Evolutionary conservation across 1,140 invertebrate genomes (phyloP).

Genomic region (Heliconius congener): DNA sequence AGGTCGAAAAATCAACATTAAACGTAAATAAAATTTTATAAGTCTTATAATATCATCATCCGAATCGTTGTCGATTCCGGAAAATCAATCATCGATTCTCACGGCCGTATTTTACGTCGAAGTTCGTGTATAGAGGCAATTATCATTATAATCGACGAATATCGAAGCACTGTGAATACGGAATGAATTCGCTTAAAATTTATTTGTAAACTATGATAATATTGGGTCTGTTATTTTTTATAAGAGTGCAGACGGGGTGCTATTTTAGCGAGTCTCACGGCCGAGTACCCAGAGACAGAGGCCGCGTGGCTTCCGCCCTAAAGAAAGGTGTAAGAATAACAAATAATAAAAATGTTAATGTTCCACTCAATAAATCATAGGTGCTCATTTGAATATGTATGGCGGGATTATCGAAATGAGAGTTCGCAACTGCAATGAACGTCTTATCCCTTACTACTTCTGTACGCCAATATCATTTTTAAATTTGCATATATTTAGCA

Average conservation of each 20-base stretch:
- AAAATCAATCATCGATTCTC: constrained; percentile 76
- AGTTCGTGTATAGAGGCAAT: constrained; percentile 74
- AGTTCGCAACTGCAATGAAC: constrained; percentile 64
- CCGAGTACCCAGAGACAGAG: constrained; percentile 75
- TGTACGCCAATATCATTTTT: constrained; percentile 53
- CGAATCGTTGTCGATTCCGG: constrained; percentile 51
- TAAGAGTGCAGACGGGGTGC: constrained; percentile 48
- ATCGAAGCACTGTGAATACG: constrained; percentile 70
- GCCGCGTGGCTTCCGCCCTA: constrained; percentile 79
- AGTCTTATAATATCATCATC: constrained; percentile 30
- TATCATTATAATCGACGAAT: constrained; percentile 77
- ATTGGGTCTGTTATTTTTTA: constrained; percentile 68
- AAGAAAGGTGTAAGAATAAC: constrained; percentile 82
- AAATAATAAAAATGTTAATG: constrained; percentile 83
- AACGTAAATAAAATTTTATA: constrained; percentile 27
- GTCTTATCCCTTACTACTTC: constrained; percentile 45
- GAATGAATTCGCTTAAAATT: constrained; percentile 80
- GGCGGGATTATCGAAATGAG: constrained; percentile 73
- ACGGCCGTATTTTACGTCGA: constrained; percentile 76
- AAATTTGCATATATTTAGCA: constrained; percentile 66
- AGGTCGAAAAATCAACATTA: constrained; percentile 50
- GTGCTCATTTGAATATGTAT: constrained; percentile 80
- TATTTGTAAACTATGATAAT: constrained; percentile 82
- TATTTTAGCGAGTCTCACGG: constrained; percentile 70
- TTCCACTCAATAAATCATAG: constrained; percentile 83